Evolutionary conservation across 2,113 vertebrate genomes (phyloP), one percentile per base, ranked within the genome.

Genomic region (Notiomystis cincta): DNA sequence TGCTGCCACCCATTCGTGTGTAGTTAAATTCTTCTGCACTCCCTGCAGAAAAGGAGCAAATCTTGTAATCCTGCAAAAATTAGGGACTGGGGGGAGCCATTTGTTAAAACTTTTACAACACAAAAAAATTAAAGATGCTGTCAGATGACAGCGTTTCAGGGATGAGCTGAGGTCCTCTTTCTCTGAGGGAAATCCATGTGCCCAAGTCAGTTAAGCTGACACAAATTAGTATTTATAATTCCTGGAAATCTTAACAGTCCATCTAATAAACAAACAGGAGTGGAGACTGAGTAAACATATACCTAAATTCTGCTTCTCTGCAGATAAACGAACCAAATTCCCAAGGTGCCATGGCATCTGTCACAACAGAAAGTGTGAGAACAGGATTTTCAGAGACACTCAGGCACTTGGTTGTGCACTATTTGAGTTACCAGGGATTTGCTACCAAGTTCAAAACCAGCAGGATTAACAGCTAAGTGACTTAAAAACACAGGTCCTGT

Each of bases 11-110:
- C 98, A 99, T 98, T 64, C 97, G 96, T 3, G 99, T 99, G 90
- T 99, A 99, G 72, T 95, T 97, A 96, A 99, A 99, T 77, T 99
- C 96, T 91, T 99, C 99, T 7, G 99, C 99, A 13, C 95, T 98
- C 94, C 98, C 99, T 99, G 82, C 7, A 92, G 82, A 87, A 48
- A 56, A 84, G 33, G 78, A 61, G 13, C 8, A 87, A 91, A 90
- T 76, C 8, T 69, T 50, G 37, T 31, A 75, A 66, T 28, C 15
- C 42, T 84, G 40, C n/a, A 84, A 80, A 69, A 48, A 71, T 15
- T 17, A 3, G 0, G 56, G 20, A 65, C 14, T 87, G 30, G 10
- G 31, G 38, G 78, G 1, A 89, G 30, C 9, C 6, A 21, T 13
- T n/a, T 45, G 13, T 42, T 60, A 71, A 57, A 89, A 28, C 20